Conservation (phyloP, 2,113 vertebrate genomes). For the Lipophrys pholis region DNA sequence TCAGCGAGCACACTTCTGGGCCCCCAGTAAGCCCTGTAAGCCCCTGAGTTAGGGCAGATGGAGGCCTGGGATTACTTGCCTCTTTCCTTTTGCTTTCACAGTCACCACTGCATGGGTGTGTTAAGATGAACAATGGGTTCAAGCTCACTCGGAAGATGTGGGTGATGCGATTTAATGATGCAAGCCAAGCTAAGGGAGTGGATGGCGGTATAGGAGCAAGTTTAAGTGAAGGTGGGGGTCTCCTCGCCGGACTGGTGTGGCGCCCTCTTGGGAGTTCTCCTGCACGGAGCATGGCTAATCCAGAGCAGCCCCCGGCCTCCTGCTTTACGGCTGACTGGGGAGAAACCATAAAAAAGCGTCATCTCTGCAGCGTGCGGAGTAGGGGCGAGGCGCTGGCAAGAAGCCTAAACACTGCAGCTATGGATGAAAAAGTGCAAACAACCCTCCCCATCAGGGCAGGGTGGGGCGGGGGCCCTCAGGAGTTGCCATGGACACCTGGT, state of each 20-base stretch:
- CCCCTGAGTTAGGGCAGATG: slow-evolving; percentile 59
- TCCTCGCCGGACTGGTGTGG: slow-evolving; percentile 47
- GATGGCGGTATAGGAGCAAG: slow-evolving; percentile 25
- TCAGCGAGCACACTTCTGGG: slow-evolving; percentile 59
- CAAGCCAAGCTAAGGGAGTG: slow-evolving; percentile 40
- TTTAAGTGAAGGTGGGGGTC: slow-evolving; percentile 45
- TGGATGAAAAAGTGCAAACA: slow-evolving; percentile 60
- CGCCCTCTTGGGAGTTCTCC: slow-evolving; percentile 65
- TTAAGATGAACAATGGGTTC: slow-evolving; percentile 63
- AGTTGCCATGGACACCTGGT: slow-evolving; percentile 50
- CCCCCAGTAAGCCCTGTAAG: slow-evolving; percentile 58
- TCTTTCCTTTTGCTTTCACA: slow-evolving; percentile 48
- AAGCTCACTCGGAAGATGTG: slow-evolving; percentile 49
- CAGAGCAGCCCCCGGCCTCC: slow-evolving; percentile 68
- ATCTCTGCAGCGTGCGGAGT: slow-evolving; percentile 56
- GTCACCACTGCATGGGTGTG: slow-evolving; percentile 56
- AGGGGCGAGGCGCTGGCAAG: slow-evolving; percentile 59
- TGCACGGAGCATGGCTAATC: slow-evolving; percentile 75
- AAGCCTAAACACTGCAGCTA: slow-evolving; percentile 58
- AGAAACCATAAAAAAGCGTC: slow-evolving; percentile 60
- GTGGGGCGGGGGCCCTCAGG: slow-evolving; percentile 14
- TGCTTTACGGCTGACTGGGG: slow-evolving; percentile 75
- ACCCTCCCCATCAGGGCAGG: slow-evolving; percentile 30
- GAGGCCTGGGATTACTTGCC: slow-evolving; percentile 53
- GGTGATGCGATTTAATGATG: slow-evolving; percentile 57